Percentiles rank a stretch among this genome's conserved stretches.
phyloP scores from a whole-genome alignment of 1,140 invertebrate species.

The Aphidius gifuensis region DNA sequence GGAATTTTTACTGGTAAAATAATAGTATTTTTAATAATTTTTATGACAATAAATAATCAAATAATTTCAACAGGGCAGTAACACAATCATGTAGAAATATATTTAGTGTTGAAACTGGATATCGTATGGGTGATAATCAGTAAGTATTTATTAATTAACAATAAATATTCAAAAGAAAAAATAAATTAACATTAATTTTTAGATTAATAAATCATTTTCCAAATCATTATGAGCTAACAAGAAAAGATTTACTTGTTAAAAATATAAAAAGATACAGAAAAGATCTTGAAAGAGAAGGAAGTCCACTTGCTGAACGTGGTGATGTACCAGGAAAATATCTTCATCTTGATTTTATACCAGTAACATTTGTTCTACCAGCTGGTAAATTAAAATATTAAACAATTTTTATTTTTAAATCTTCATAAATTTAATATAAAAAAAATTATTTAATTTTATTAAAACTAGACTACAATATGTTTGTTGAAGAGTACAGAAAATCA shows the following conservation, averaged over 20 bases:
- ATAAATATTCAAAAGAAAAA: conserved; percentile 34
- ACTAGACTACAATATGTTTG: conserved; percentile 89
- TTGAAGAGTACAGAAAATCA: conserved; percentile 89
- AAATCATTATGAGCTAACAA: conserved; percentile 91
- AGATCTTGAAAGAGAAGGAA: conserved; percentile 87
- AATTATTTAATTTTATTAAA: conserved; percentile 9
- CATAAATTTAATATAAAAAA: conserved; percentile 11
- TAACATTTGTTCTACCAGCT: conserved; percentile 89
- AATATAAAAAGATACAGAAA: conserved; percentile 93
- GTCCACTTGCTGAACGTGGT: conserved; percentile 76
- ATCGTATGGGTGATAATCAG: conserved; percentile 89
- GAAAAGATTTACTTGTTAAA: conserved; percentile 92
- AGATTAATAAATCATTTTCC: conserved; percentile 88
- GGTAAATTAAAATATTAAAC: conserved; percentile 44
- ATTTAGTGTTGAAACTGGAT: conserved; percentile 90
- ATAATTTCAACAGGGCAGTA: conserved; percentile 64
- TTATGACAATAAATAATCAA: conserved; percentile 17
- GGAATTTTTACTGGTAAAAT: conserved; percentile 91
- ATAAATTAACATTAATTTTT: conserved; percentile 20
- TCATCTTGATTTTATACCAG: conserved; percentile 86
- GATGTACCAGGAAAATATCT: conserved; percentile 74
- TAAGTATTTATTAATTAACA: conserved; percentile 46
- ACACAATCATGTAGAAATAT: conserved; percentile 86
- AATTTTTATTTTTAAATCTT: neutral
- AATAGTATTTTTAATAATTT: conserved; percentile 8